Conservation (phyloP, 2,797 vertebrate genomes). For the Epinephelus coioides region DNA sequence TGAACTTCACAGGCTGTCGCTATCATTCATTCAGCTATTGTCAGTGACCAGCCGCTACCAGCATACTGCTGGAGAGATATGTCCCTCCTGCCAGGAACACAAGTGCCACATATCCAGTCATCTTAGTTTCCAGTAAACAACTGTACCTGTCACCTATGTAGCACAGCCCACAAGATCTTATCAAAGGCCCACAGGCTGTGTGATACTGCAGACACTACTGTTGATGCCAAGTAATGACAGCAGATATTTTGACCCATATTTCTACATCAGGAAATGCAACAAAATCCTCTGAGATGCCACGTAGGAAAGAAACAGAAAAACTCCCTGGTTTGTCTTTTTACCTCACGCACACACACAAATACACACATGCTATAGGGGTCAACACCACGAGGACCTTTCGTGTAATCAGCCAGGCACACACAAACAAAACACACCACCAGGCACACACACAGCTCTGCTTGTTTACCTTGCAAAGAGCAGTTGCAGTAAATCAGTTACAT, state of each 20-base stretch:
- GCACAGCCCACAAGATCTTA: neutral
- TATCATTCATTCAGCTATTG: constrained; percentile 18
- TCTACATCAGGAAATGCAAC: constrained; percentile 1
- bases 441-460: constrained; percentile 15
- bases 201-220: neutral
- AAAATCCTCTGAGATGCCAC: neutral
- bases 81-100: constrained; percentile 9
- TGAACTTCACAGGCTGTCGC: constrained; percentile 12
- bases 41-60: constrained; percentile 12
- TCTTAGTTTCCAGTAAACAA: constrained; percentile 16
- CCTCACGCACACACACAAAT: neutral
- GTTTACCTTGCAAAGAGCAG: constrained; percentile 30
- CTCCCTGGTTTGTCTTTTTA: no score
- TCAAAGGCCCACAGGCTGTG: neutral
- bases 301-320: neutral
- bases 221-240: neutral
- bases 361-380: neutral
- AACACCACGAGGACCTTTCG: constrained; percentile 1
- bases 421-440: constrained; percentile 34
- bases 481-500: constrained; percentile 47
- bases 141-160: neutral
- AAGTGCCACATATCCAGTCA: constrained; percentile 5
- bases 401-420: constrained; percentile 3
- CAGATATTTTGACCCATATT: neutral
- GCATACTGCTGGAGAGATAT: neutral